These are phyloP conservation scores for Cydia fagiglandana DNA, from an alignment of 1,140 invertebrate species.

Conservation along the genomic window DNA sequence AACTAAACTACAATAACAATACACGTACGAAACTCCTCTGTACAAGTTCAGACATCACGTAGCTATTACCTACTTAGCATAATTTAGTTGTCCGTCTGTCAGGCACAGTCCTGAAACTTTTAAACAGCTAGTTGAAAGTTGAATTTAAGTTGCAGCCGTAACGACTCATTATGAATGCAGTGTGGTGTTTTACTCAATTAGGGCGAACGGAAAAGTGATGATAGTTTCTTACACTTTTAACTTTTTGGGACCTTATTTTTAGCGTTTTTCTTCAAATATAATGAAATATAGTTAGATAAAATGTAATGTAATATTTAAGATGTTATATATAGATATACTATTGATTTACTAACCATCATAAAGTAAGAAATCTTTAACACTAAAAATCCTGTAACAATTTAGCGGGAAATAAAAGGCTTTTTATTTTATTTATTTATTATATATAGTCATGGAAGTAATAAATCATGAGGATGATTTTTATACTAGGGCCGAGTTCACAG, in stretches of 20 bases:
- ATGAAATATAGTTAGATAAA: not conserved
- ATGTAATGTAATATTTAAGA: not conserved
- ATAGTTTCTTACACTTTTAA: not conserved
- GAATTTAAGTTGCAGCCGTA: not conserved
- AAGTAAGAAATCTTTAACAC: no score
- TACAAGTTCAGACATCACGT: conserved; percentile 12
- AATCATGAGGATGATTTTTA: not conserved
- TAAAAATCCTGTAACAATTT: no score
- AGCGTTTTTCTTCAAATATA: not conserved
- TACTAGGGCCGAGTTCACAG: not conserved
- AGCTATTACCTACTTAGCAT: conserved; percentile 18
- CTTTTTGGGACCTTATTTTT: not conserved
- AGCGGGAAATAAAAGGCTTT: no score
- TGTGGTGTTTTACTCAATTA: conserved; percentile 26
- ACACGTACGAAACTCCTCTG: not conserved
- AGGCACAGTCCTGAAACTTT: conserved; percentile 14
- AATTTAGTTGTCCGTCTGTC: conserved; percentile 31
- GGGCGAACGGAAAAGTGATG: not conserved
- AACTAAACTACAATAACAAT: conserved; percentile 5
- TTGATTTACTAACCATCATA: no score
- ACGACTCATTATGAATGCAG: conserved; percentile 26
- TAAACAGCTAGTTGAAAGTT: conserved; percentile 22
- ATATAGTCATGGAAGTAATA: no score
- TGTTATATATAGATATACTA: no score
- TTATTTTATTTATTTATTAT: no score